Percentiles rank a stretch among this genome's conserved stretches.
phyloP scores from a whole-genome alignment of 2,797 vertebrate species.

The Argya squamiceps region DNA sequence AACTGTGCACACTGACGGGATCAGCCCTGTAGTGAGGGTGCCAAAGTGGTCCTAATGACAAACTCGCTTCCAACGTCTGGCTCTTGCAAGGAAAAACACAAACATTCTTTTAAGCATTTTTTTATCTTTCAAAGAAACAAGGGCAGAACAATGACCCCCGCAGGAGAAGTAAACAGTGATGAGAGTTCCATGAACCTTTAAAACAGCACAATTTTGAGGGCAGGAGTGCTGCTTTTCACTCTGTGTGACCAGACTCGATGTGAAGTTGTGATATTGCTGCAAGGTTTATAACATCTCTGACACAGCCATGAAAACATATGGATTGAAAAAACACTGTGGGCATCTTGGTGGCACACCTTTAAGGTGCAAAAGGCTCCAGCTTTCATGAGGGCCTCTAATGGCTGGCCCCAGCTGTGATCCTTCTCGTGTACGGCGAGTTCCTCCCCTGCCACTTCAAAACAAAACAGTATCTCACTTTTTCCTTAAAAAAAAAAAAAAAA shows the following conservation, averaged over 20 bases:
- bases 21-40: neutral
- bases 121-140: neutral
- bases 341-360: neutral
- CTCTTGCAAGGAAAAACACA: neutral
- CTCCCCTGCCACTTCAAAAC: neutral
- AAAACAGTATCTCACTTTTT: neutral
- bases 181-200: neutral
- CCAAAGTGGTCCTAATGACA: fast-evolving
- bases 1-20: fast-evolving
- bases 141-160: neutral
- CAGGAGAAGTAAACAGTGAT: neutral
- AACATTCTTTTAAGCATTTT: neutral
- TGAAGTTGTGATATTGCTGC: neutral
- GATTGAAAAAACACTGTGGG: neutral
- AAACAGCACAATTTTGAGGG: neutral
- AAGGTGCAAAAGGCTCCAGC: neutral
- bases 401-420: neutral
- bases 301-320: neutral
- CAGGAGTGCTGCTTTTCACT: neutral
- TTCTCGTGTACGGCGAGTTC: fast-evolving
- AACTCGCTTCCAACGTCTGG: neutral
- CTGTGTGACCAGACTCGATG: neutral
- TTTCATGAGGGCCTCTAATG: neutral
- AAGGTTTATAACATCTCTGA: neutral
- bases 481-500: neutral